phyloP scores from a whole-genome alignment of 2,888 invertebrate species.

The Prionchulus punctatus region DNA sequence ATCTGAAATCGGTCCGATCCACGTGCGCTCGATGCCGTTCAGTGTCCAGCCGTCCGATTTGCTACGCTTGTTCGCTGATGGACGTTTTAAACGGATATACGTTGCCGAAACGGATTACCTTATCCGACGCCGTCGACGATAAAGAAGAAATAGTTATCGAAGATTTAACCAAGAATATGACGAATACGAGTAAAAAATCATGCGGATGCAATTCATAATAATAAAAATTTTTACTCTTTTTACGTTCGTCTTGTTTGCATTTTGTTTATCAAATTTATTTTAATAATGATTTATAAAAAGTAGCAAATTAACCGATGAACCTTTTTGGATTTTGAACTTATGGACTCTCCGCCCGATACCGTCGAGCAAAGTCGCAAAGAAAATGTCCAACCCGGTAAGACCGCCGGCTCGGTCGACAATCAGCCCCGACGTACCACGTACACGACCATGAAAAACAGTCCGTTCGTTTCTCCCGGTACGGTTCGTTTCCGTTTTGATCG shows the following conservation, averaged over 20 bases:
- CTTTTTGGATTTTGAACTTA: too few species aligned
- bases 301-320: too few species aligned
- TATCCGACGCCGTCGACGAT: not conserved
- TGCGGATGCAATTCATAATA: not conserved
- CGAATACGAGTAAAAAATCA: not conserved
- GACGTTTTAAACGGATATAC: slow-evolving; percentile 61
- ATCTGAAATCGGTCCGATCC: not conserved
- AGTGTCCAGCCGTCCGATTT: slow-evolving; percentile 68
- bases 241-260: too few species aligned
- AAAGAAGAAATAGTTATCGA: not conserved
- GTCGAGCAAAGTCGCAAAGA: too few species aligned
- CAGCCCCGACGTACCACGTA: slow-evolving; percentile 1
- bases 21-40: slow-evolving; percentile 67
- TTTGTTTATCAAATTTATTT: too few species aligned
- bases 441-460: slow-evolving; percentile 11
- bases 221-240: too few species aligned
- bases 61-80: slow-evolving; percentile 85
- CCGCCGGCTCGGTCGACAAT: not conserved
- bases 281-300: too few species aligned
- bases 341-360: too few species aligned
- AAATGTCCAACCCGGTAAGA: not conserved
- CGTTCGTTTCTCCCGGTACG: slow-evolving; percentile 10
- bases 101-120: not conserved
- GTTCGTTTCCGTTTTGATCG: too few species aligned
- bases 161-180: not conserved